phyloP scores from a whole-genome alignment of 2,113 vertebrate species.

The Chaenogobius annularis region DNA sequence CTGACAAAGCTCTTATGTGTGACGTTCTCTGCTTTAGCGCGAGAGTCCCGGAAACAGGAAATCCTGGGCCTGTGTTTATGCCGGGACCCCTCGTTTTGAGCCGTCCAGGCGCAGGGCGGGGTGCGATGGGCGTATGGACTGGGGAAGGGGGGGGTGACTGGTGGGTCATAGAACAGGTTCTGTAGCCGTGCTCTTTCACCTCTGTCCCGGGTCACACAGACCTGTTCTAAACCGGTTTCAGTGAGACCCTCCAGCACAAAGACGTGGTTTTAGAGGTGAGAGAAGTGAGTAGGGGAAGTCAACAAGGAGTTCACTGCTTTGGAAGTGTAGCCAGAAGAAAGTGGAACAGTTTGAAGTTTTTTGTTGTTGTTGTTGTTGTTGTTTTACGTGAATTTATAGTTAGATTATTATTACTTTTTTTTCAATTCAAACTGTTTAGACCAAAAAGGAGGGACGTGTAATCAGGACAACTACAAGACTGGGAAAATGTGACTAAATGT shows the following conservation, averaged over 20 bases:
- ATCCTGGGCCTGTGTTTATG: conserved; percentile 18
- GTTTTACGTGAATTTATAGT: too few species aligned
- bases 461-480: too few species aligned
- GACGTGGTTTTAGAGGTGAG: neutral
- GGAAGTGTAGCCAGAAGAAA: too few species aligned
- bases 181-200: conserved; percentile 24
- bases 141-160: neutral
- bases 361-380: too few species aligned
- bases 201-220: conserved; percentile 3
- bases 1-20: conserved; percentile 2
- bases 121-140: neutral
- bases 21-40: conserved; percentile 13
- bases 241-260: neutral
- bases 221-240: conserved; percentile 11
- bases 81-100: conserved; percentile 12
- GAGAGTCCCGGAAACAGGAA: conserved; percentile 47
- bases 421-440: too few species aligned
- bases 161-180: conserved; percentile 8
- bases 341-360: too few species aligned
- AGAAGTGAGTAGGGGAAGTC: neutral
- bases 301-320: neutral
- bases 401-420: too few species aligned
- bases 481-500: too few species aligned
- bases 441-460: too few species aligned
- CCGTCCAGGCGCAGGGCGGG: neutral